A percentile compares a stretch with the other conserved stretches of the same genome.
These are phyloP conservation scores for Idaea biselata DNA, from an alignment of 2,888 invertebrate species.

Conservation along the genomic window DNA sequence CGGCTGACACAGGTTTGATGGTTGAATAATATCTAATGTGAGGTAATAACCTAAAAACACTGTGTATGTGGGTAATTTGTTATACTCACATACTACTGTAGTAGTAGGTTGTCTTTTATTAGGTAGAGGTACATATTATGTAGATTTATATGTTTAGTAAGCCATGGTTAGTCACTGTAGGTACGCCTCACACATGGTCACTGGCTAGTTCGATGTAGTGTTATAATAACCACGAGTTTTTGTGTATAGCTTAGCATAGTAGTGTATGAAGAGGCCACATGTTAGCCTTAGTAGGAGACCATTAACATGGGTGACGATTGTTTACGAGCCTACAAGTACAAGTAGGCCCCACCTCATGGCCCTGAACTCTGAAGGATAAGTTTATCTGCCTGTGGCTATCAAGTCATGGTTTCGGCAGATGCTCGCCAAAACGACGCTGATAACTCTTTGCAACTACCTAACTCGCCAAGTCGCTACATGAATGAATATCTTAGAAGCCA, in stretches of 20 bases:
- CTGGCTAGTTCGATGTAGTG: constrained; percentile 30
- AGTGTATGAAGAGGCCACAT: constrained; percentile 34
- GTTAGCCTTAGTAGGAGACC: constrained; percentile 30
- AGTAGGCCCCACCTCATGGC: constrained; percentile 51
- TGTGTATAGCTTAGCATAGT: not conserved
- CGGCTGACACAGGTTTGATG: not conserved
- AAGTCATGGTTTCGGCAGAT: constrained; percentile 67
- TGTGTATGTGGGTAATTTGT: not conserved
- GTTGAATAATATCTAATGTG: not conserved
- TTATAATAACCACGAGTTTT: not conserved
- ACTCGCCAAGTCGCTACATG: constrained; percentile 4
- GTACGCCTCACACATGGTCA: constrained; percentile 12
- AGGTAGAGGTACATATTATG: not conserved
- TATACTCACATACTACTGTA: not conserved
- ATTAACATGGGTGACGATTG: constrained; percentile 48
- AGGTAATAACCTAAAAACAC: not conserved
- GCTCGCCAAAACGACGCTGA: constrained; percentile 60
- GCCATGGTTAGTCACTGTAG: not conserved
- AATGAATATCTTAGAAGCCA: constrained; percentile 3
- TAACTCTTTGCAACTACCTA: constrained; percentile 41
- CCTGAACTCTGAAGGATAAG: constrained; percentile 60
- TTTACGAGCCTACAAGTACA: constrained; percentile 26
- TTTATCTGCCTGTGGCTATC: constrained; percentile 62
- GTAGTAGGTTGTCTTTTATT: not conserved
- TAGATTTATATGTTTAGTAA: not conserved